These are phyloP conservation scores for Aviceda subcristata DNA, from an alignment of 2,113 vertebrate species.

Conservation along the genomic window DNA sequence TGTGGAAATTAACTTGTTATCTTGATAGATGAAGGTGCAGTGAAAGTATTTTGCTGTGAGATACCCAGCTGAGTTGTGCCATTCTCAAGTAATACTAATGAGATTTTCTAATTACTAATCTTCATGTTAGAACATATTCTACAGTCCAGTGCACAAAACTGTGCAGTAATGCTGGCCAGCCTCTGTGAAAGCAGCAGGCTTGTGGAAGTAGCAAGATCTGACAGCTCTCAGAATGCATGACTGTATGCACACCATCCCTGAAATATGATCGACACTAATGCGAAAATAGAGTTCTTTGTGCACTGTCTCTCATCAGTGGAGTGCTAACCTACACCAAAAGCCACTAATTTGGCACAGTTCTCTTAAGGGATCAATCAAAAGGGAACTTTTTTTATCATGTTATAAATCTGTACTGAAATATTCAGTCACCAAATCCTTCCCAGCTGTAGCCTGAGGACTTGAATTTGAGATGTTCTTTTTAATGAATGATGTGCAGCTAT, in stretches of 20 bases:
- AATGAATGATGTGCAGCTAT: neutral
- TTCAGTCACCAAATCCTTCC: slow-evolving; percentile 23
- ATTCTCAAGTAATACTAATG: neutral
- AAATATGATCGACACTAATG: neutral
- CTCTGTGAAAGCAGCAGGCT: neutral
- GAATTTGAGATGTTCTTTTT: neutral
- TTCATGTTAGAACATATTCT: neutral
- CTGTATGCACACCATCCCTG: neutral
- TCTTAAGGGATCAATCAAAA: neutral
- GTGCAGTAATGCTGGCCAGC: neutral
- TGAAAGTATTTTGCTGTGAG: neutral
- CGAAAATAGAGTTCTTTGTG: neutral
- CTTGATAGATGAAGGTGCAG: neutral
- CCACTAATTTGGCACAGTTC: neutral
- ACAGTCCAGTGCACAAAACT: neutral
- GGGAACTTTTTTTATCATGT: neutral
- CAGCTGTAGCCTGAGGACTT: slow-evolving; percentile 5
- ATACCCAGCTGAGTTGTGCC: neutral
- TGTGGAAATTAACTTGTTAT: neutral
- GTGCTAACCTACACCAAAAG: neutral
- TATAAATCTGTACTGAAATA: slow-evolving; percentile 18
- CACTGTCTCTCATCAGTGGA: neutral
- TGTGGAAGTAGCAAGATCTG: neutral
- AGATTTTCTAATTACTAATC: neutral
- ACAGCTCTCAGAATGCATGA: neutral